phyloP scores from a whole-genome alignment of 2,797 vertebrate species.

The Brachymystax lenok region DNA sequence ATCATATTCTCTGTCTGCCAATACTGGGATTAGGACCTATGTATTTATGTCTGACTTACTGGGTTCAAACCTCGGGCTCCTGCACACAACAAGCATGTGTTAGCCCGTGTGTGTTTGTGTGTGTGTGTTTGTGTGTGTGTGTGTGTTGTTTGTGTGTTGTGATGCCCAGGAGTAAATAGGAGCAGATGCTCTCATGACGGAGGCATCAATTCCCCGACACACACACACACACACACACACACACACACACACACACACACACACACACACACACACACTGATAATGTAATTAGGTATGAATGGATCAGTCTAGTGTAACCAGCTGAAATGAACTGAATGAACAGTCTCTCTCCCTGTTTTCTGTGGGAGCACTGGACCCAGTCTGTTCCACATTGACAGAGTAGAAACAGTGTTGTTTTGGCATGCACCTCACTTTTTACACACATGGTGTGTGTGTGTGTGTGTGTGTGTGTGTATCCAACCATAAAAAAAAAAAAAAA shows the following conservation, averaged over 20 bases:
- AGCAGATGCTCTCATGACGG: not conserved
- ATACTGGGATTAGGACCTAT: no score
- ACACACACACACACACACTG: not conserved
- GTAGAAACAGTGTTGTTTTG: not conserved
- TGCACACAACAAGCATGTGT: no score
- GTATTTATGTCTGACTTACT: not conserved
- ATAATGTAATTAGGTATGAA: not conserved
- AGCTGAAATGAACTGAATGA: not conserved
- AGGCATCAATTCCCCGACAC: no score
- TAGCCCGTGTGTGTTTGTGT: no score
- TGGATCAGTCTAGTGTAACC: conserved; percentile 28
- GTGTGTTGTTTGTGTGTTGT: not conserved
- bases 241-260: conserved; percentile 8
- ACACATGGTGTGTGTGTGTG: not conserved
- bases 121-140: no score
- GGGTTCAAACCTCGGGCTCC: not conserved
- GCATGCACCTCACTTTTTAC: not conserved
- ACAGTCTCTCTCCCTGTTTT: conserved; percentile 9
- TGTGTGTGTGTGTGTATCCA: not conserved
- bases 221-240: conserved; percentile 15
- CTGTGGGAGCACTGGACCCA: not conserved
- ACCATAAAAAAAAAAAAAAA: no score
- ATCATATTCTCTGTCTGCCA: no score
- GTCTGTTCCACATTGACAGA: not conserved
- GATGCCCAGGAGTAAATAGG: not conserved